Conservation (phyloP, 1,140 invertebrate genomes). For the Adoxophyes honmai region DNA sequence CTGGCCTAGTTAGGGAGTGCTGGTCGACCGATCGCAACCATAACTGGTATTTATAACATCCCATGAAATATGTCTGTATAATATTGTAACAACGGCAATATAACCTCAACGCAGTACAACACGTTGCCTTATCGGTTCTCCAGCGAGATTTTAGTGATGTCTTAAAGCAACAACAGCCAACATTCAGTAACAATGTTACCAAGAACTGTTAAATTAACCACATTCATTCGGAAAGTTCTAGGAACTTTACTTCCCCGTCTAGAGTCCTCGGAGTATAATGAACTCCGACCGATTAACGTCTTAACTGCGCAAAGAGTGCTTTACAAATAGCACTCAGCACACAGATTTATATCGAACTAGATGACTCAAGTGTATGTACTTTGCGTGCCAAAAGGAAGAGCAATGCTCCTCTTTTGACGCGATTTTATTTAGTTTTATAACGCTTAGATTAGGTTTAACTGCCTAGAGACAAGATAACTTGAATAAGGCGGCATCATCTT, state of each 20-base stretch:
- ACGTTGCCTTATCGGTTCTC: neutral
- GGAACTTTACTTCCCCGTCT: constrained; percentile 38
- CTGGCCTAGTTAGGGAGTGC: constrained; percentile 56
- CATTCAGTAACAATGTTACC: constrained; percentile 47
- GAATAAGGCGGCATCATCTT: too few relatives aligned
- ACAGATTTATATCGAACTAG: too few relatives aligned
- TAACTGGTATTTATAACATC: constrained; percentile 18
- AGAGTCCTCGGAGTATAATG: constrained; percentile 20
- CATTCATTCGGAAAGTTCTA: constrained; percentile 53
- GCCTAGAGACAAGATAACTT: too few relatives aligned
- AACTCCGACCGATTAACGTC: neutral
- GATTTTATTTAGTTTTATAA: too few relatives aligned
- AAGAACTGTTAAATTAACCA: constrained; percentile 57
- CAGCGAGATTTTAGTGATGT: too few relatives aligned
- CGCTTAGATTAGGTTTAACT: too few relatives aligned
- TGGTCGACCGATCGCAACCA: constrained; percentile 10
- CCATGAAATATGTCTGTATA: neutral
- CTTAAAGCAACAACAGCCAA: constrained; percentile 14
- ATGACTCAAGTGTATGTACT: too few relatives aligned
- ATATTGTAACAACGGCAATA: too few relatives aligned
- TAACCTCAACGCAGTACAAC: too few relatives aligned
- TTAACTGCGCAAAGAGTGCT: constrained; percentile 1
- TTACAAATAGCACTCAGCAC: constrained; percentile 17
- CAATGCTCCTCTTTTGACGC: too few relatives aligned
- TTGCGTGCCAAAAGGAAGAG: too few relatives aligned